A percentile compares a stretch with the other conserved stretches of the same genome.
phyloP scores from a whole-genome alignment of 2,113 vertebrate species.

The Forbesichthys papilliferus region DNA sequence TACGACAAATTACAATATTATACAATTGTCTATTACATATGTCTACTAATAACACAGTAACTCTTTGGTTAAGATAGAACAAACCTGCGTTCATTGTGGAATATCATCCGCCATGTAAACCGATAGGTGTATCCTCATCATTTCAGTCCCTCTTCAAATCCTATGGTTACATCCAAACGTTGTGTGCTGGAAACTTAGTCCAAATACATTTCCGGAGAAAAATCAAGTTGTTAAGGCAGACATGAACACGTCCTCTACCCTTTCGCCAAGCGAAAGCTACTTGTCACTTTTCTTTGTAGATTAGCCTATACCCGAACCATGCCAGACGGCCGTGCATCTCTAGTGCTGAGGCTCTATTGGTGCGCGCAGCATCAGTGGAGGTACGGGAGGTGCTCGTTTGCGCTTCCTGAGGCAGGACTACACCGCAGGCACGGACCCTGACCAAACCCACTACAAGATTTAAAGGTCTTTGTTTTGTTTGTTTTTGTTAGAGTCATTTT shows the following conservation, averaged over 20 bases:
- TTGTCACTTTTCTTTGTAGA: slow-evolving; percentile 16
- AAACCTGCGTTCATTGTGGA: slow-evolving; percentile 78
- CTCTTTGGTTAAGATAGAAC: slow-evolving; percentile 1
- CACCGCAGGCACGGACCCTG: slow-evolving; percentile 56
- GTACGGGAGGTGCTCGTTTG: slow-evolving; percentile 73
- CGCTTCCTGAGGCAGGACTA: slow-evolving; percentile 75
- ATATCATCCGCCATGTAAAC: slow-evolving; percentile 71
- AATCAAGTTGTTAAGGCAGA: slow-evolving; percentile 12
- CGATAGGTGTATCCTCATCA: slow-evolving; percentile 61
- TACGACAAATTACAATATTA: too few relatives aligned
- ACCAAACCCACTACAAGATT: slow-evolving; percentile 23
- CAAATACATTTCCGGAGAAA: slow-evolving; percentile 27
- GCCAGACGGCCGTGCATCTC: slow-evolving; percentile 43
- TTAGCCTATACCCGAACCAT: slow-evolving; percentile 25
- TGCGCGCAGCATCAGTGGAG: slow-evolving; percentile 53
- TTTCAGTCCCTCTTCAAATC: slow-evolving; percentile 18
- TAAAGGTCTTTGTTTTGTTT: too few relatives aligned
- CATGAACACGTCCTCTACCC: slow-evolving; percentile 13
- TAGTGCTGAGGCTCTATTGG: slow-evolving; percentile 47
- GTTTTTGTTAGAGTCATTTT: too few relatives aligned
- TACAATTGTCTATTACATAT: too few relatives aligned
- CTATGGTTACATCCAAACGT: slow-evolving; percentile 41
- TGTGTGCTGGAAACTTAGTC: slow-evolving; percentile 49
- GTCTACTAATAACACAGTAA: too few relatives aligned
- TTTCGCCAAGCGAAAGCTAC: slow-evolving; percentile 2